Percentiles rank a stretch among this genome's conserved stretches.
Conservation (phyloP, 2,888 invertebrate species). For the Diplolepis rosae region DNA sequence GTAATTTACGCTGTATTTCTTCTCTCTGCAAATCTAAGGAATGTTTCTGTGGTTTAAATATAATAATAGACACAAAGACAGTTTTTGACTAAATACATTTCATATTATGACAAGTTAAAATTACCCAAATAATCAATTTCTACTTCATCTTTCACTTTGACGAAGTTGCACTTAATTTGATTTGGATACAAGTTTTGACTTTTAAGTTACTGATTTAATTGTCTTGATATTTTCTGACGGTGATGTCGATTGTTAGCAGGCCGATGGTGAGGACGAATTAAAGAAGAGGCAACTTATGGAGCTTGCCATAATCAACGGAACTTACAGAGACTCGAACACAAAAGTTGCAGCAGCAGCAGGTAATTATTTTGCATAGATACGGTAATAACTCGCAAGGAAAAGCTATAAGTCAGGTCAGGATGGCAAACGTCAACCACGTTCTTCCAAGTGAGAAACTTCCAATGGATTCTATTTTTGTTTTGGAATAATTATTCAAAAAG, state of each 20-base stretch:
- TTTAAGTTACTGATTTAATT: not conserved
- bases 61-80: not conserved
- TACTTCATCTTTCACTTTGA: too few relatives aligned
- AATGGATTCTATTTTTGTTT: constrained; percentile 2
- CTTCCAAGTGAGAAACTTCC: not conserved
- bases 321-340: constrained; percentile 96
- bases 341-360: constrained; percentile 91
- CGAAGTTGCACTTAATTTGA: too few relatives aligned
- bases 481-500: constrained; percentile 4
- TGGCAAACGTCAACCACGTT: constrained; percentile 20
- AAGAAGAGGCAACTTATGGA: constrained; percentile 99
- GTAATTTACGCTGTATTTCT: constrained; percentile 33
- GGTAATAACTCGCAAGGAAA: not conserved
- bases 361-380: constrained; percentile 68
- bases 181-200: not conserved
- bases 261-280: constrained; percentile 99
- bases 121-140: not conserved
- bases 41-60: not conserved
- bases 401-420: constrained; percentile 3
- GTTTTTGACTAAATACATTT: not conserved
- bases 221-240: constrained; percentile 60
- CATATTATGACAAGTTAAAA: constrained; percentile 18
- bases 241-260: constrained; percentile 82
- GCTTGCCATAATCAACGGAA: constrained; percentile 99
- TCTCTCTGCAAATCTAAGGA: not conserved